Evolutionary conservation across 2,797 vertebrate species (phyloP).

Genomic region (Pteropus rufus): DNA sequence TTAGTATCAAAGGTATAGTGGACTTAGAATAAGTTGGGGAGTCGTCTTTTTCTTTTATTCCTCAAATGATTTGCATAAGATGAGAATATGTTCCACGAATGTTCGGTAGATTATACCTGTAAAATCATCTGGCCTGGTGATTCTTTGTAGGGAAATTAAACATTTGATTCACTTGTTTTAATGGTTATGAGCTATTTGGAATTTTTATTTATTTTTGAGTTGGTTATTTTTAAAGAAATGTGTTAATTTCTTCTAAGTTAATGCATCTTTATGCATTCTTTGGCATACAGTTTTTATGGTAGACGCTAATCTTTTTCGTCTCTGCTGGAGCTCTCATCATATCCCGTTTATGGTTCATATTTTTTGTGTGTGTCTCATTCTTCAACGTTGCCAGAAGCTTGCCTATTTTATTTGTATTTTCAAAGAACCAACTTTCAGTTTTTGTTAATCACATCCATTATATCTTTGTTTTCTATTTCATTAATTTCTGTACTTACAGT

Average conservation of each 20-base stretch:
- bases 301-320: background rate
- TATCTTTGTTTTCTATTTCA: background rate
- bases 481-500: background rate
- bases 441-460: background rate
- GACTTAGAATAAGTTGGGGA: background rate
- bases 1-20: conserved; percentile 5
- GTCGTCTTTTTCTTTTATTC: background rate
- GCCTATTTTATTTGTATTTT: background rate
- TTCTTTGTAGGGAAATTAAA: background rate
- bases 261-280: background rate
- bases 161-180: background rate
- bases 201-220: background rate
- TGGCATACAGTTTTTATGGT: background rate
- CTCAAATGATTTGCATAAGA: background rate
- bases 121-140: background rate
- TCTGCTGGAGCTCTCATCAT: background rate
- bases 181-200: background rate
- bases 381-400: background rate
- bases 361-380: background rate
- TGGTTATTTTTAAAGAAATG: conserved; percentile 14
- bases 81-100: background rate
- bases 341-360: background rate
- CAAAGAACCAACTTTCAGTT: background rate
- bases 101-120: background rate
- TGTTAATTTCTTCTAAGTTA: conserved; percentile 23